Base-by-base conservation (phyloP, 2,888 invertebrate species). In the Gortyna flavago region DNA sequence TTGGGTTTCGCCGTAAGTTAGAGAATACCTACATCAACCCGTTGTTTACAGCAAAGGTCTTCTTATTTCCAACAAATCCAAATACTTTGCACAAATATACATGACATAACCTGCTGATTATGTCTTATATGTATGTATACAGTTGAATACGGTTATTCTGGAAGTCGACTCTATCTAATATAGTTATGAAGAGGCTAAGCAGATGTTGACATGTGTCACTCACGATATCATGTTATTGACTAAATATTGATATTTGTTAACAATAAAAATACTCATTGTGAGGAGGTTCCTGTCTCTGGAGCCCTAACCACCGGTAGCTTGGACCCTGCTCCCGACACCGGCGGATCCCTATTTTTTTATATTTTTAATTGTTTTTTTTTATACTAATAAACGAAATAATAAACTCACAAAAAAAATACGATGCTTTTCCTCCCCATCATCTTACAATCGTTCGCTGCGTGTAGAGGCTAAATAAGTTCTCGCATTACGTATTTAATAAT, bases 341-440 rank as follows among this genome's bases (percentile, higher is more conserved):
- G n/a, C n/a, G n/a, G n/a, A n/a, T n/a, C n/a, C n/a, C n/a, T n/a
- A n/a, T n/a, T n/a, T n/a, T n/a, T n/a, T n/a, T n/a, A n/a, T n/a
- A n/a, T n/a, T n/a, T n/a, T n/a, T n/a, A n/a, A n/a, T n/a, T n/a
- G n/a, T n/a, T n/a, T n/a, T n/a, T n/a, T n/a, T n/a, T n/a, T n/a
- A n/a, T n/a, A n/a, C n/a, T 35, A 35, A 3, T 18, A 21, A n/a
- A 25, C 8, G 9, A 25, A 29, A 38, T 25, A 25, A 25, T 9
- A 21, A 35, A 77, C 61, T 77, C 3, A 77, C 67, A 51, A 51
- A 77, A 51, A 67, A 32, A n/a, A 67, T 32, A 51, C 21, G 21
- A 77, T 35, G 16, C 13, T 41, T 68, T 51, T 68, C n/a, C 18
- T 44, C n/a, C 16, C 21, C 21, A 7, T 18, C 78, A 29, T 44